Percentiles rank a stretch among this genome's conserved stretches.
These are phyloP conservation scores for Heliconius ethilla DNA, from an alignment of 2,888 invertebrate genomes.

Conservation along the genomic window DNA sequence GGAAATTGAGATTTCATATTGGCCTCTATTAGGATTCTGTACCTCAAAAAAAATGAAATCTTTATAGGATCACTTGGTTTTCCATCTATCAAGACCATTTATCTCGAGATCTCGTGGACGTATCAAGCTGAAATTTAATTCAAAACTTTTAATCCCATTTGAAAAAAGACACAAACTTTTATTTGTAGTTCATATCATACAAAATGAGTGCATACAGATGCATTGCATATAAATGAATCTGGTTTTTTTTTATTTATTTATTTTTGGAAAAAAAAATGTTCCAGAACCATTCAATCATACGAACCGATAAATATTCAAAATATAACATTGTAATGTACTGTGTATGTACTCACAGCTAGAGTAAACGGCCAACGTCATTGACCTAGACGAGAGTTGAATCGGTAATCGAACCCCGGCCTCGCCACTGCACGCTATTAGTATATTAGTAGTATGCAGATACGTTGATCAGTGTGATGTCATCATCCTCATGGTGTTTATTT, in stretches of 20 bases:
- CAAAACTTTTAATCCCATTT: no score
- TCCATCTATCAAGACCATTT: no score
- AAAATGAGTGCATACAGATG: no score
- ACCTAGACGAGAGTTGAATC: constrained; percentile 59
- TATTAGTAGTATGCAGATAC: constrained; percentile 13
- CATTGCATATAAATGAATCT: no score
- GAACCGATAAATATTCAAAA: constrained; percentile 29
- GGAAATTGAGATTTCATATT: not conserved
- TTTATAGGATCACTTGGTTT: not conserved
- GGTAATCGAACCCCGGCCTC: constrained; percentile 52
- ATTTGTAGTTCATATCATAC: no score
- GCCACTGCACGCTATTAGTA: constrained; percentile 31
- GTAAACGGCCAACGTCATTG: constrained; percentile 53
- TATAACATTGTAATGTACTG: constrained; percentile 29
- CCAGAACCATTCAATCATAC: constrained; percentile 1
- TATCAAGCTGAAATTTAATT: no score
- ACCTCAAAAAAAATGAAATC: no score
- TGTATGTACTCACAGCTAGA: no score
- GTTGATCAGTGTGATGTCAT: constrained; percentile 40
- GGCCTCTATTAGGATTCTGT: not conserved
- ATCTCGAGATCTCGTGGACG: no score
- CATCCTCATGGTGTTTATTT: constrained; percentile 7
- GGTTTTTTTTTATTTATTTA: no score
- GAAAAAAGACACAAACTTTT: no score
- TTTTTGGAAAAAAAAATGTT: not conserved